phyloP scores from a whole-genome alignment of 2,113 vertebrate genomes.

The Pelusios castaneus region DNA sequence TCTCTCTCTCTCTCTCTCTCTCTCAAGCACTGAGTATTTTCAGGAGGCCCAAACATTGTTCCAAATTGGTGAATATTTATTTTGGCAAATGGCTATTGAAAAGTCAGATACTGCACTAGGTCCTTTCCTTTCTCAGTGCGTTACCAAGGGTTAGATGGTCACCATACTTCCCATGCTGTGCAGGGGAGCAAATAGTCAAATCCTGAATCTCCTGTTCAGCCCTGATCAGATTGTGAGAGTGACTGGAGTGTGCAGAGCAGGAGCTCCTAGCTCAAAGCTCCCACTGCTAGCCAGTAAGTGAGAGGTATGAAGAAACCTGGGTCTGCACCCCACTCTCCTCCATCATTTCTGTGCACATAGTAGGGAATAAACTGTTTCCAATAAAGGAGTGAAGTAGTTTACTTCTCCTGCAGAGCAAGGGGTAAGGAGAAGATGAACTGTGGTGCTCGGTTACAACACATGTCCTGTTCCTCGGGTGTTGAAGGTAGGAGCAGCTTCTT shows the following conservation, averaged over 20 bases:
- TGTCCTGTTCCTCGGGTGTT: not conserved
- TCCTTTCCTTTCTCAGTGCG: not conserved
- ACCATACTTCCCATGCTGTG: not conserved
- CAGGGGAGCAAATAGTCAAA: not conserved
- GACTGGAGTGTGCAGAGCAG: not conserved
- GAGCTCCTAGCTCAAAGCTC: not conserved
- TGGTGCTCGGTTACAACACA: not conserved
- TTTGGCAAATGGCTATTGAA: not conserved
- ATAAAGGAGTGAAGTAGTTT: not conserved
- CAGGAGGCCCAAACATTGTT: rapidly evolving
- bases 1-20: not conserved
- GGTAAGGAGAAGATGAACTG: not conserved
- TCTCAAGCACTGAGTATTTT: not conserved
- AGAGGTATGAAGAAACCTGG: not conserved
- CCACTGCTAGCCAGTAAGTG: not conserved
- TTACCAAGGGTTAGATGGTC: rapidly evolving
- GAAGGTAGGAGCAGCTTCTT: not conserved
- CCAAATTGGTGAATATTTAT: not conserved
- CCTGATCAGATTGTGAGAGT: not conserved
- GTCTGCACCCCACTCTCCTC: not conserved
- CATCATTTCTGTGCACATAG: too few species aligned
- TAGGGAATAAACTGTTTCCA: not conserved
- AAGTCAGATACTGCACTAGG: rapidly evolving
- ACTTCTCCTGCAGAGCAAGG: not conserved
- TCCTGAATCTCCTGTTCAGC: not conserved